Evolutionary conservation across 2,888 invertebrate species (phyloP).

Genomic region (Synergus itoensis): DNA sequence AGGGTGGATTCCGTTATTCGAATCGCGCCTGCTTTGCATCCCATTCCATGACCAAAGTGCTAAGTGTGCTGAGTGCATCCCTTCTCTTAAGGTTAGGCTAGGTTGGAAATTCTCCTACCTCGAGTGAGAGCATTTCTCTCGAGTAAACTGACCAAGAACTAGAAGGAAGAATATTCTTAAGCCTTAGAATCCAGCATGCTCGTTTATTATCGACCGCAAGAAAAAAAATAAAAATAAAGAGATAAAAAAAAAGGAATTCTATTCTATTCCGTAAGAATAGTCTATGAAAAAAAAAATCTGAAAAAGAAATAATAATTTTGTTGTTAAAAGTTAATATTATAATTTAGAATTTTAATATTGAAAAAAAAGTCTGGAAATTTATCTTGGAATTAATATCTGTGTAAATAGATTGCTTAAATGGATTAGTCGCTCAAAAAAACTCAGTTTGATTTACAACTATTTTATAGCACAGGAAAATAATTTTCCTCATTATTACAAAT

Average conservation of each 20-base stretch:
- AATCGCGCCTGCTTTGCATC: slow-evolving; percentile 32
- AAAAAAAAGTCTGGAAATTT: not conserved
- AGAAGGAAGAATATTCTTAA: not conserved
- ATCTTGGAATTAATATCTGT: not conserved
- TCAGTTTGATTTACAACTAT: not conserved
- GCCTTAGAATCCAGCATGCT: not conserved
- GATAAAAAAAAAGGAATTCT: not conserved
- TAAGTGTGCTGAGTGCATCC: slow-evolving; percentile 6
- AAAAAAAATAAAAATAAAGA: not conserved
- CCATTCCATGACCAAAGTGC: slow-evolving; percentile 15
- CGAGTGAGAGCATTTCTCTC: slow-evolving; percentile 29
- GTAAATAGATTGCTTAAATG: not conserved
- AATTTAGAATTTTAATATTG: not conserved
- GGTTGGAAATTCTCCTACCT: slow-evolving; percentile 14
- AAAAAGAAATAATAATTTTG: too few relatives aligned
- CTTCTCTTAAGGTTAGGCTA: slow-evolving; percentile 9
- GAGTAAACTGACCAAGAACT: not conserved
- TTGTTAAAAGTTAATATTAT: too few relatives aligned
- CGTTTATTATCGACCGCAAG: not conserved
- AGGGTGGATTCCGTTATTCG: slow-evolving; percentile 28
- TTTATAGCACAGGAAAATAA: not conserved
- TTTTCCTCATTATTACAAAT: not conserved
- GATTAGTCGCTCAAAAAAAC: not conserved
- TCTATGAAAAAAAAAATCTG: too few relatives aligned
- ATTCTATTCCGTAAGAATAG: too few relatives aligned